Percentiles rank a stretch among this genome's conserved stretches.
phyloP scores from a whole-genome alignment of 2,888 invertebrate species.

The Mactromeris polynyma region DNA sequence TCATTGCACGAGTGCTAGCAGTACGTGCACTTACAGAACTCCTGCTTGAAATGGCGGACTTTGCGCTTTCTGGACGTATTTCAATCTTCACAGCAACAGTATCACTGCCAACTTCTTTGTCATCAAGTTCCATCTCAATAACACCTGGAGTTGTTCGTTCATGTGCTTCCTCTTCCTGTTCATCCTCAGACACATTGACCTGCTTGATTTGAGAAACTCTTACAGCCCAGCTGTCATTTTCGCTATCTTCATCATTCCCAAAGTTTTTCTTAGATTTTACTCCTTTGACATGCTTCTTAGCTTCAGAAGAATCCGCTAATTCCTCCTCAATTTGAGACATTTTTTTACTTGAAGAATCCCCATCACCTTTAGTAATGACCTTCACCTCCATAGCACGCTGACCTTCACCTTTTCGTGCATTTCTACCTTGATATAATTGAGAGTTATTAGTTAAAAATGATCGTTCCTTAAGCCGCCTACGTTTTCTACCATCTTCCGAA shows the following conservation, averaged over 20 bases:
- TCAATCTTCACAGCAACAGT: slow-evolving; percentile 14
- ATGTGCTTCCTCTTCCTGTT: background rate
- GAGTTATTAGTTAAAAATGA: slow-evolving; percentile 56
- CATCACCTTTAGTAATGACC: slow-evolving; percentile 54
- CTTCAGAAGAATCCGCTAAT: slow-evolving; percentile 5
- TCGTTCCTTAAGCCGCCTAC: slow-evolving; percentile 61
- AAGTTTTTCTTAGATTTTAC: background rate
- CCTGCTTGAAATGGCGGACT: background rate
- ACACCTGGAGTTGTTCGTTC: background rate
- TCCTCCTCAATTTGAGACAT: slow-evolving; percentile 60
- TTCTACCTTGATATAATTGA: slow-evolving; percentile 69
- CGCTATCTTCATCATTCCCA: slow-evolving; percentile 22
- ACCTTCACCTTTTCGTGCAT: slow-evolving; percentile 63
- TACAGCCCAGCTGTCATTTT: slow-evolving; percentile 40
- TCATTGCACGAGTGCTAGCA: slow-evolving; percentile 30
- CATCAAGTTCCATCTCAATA: slow-evolving; percentile 38
- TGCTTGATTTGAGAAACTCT: slow-evolving; percentile 40
- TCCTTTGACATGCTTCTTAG: background rate
- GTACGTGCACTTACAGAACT: slow-evolving; percentile 28
- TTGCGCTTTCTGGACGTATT: slow-evolving; percentile 12
- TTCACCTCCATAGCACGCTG: slow-evolving; percentile 51
- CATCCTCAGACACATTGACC: background rate
- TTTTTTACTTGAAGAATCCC: slow-evolving; percentile 47
- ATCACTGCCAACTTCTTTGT: slow-evolving; percentile 5
- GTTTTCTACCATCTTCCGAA: slow-evolving; percentile 53